phyloP scores from a whole-genome alignment of 2,113 vertebrate genomes.

The Vicugna pacos region DNA sequence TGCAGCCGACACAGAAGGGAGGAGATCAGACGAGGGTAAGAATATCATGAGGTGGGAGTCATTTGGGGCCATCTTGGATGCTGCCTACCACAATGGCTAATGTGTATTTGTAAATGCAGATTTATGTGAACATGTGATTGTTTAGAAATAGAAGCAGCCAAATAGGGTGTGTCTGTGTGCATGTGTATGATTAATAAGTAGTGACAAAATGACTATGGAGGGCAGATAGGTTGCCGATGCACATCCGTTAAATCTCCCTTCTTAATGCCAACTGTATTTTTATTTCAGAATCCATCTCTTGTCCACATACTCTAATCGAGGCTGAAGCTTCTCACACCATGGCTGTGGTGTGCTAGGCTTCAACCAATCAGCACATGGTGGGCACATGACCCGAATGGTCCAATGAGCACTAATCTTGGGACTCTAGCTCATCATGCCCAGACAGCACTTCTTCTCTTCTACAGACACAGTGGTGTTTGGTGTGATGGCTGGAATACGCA shows the following conservation, averaged over 20 bases:
- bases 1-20: neutral
- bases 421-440: neutral
- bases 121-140: neutral
- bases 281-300: neutral
- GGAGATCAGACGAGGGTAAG: neutral
- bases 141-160: neutral
- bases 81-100: neutral
- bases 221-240: fast-evolving
- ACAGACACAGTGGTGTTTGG: neutral
- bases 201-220: neutral
- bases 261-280: neutral
- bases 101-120: neutral
- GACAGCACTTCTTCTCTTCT: neutral
- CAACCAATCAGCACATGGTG: neutral
- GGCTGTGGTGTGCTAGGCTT: neutral
- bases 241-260: neutral
- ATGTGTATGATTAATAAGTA: neutral
- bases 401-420: neutral
- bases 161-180: too few species aligned
- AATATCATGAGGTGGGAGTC: too few species aligned
- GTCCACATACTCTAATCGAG: neutral
- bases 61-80: too few species aligned
- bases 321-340: neutral
- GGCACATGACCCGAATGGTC: neutral
- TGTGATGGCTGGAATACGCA: neutral